A percentile compares a stretch with the other conserved stretches of the same genome.
Evolutionary conservation across 2,888 invertebrate genomes (phyloP).

Genomic region (Elysia crispata): DNA sequence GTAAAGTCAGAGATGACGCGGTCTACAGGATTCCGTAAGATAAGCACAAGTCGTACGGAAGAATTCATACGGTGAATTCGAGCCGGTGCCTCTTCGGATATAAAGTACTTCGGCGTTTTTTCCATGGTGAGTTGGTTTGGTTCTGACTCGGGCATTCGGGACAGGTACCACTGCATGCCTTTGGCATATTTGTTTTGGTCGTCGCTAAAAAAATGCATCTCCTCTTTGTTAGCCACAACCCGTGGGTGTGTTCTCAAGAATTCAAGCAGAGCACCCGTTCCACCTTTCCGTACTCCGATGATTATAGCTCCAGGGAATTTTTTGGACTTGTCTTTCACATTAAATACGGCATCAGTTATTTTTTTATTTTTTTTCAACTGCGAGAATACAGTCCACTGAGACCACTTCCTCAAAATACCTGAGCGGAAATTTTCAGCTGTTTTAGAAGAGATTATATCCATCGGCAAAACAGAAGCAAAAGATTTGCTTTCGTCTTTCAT

Average conservation of each 20-base stretch:
- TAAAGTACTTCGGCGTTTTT: conserved; percentile 98
- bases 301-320: conserved; percentile 78
- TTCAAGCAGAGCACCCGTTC: conserved; percentile 78
- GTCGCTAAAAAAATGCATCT: conserved; percentile 98
- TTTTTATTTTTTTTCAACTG: conserved; percentile 27
- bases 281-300: conserved; percentile 78
- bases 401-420: too few species aligned
- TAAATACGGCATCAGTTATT: conserved; percentile 52
- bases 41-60: conserved; percentile 90
- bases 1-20: conserved; percentile 98
- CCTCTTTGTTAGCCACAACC: conserved; percentile 94
- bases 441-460: too few species aligned
- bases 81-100: conserved; percentile 95
- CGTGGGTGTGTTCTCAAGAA: conserved; percentile 80
- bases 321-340: conserved; percentile 58
- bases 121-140: conserved; percentile 96
- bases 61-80: conserved; percentile 96
- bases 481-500: too few species aligned
- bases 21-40: conserved; percentile 96
- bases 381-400: too few species aligned
- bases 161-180: conserved; percentile 93
- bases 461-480: too few species aligned
- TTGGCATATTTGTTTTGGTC: conserved; percentile 87
- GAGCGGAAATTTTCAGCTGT: too few species aligned
- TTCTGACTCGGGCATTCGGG: conserved; percentile 94